phyloP scores from a whole-genome alignment of 2,113 vertebrate genomes.

The Syrrhaptes paradoxus region DNA sequence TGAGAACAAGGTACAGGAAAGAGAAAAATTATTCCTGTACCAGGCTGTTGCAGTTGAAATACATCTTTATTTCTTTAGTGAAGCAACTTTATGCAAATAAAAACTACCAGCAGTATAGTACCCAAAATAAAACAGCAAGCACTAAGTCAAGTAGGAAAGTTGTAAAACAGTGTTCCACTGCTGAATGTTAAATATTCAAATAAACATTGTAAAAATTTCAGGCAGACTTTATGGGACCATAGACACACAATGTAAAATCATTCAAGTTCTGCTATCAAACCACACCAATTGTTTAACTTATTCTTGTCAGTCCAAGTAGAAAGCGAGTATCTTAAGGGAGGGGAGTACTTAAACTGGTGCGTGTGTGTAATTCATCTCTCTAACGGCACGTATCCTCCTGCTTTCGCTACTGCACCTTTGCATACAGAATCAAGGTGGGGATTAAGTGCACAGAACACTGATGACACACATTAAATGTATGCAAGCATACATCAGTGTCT shows the following conservation, averaged over 20 bases:
- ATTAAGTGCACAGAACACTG: neutral
- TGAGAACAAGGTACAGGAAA: neutral
- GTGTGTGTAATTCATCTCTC: neutral
- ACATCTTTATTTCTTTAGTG: conserved; percentile 36
- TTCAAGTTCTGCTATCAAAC: conserved; percentile 2
- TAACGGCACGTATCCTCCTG: neutral
- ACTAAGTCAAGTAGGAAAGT: conserved; percentile 2
- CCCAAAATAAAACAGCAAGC: conserved; percentile 46
- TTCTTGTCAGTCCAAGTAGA: neutral
- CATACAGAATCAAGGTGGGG: neutral
- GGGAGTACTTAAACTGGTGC: neutral
- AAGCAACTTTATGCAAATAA: conserved; percentile 49
- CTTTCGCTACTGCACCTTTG: neutral
- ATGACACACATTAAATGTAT: neutral
- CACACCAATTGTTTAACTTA: neutral
- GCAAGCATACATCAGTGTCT: neutral
- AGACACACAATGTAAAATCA: neutral
- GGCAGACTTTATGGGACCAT: conserved; percentile 16
- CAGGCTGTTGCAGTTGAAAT: conserved; percentile 8
- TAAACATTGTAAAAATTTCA: conserved; percentile 57
- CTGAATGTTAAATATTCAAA: conserved; percentile 59
- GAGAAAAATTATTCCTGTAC: neutral
- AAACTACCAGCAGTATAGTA: conserved; percentile 7
- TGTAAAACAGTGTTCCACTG: conserved; percentile 14
- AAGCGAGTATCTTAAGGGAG: neutral